phyloP scores from a whole-genome alignment of 2,797 vertebrate species.

The Cynodonichthys magdalenae region DNA sequence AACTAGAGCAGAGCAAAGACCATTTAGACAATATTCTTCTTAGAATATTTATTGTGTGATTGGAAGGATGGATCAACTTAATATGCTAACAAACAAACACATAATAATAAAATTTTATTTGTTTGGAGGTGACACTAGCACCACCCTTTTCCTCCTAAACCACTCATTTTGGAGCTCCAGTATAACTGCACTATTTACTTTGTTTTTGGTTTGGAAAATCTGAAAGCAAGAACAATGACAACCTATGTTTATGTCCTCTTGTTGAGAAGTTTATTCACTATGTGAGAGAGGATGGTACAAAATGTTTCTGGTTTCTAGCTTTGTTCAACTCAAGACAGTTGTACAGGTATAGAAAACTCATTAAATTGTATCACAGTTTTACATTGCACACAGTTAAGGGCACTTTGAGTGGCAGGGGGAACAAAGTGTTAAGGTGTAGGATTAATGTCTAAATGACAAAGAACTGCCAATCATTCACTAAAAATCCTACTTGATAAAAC shows the following conservation, averaged over 20 bases:
- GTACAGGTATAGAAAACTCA: neutral
- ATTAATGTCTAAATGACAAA: slow-evolving; percentile 30
- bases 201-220: neutral
- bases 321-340: neutral
- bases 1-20: neutral
- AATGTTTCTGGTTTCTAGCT: neutral
- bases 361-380: neutral
- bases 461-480: slow-evolving; percentile 51
- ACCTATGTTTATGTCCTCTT: slow-evolving; percentile 16
- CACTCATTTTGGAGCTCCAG: slow-evolving; percentile 7
- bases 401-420: slow-evolving; percentile 3
- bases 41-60: neutral
- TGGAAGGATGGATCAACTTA: neutral
- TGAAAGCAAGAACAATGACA: neutral
- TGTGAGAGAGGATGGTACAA: too few relatives aligned
- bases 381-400: neutral
- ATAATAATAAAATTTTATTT: neutral
- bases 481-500: slow-evolving; percentile 52
- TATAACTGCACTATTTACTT: slow-evolving; percentile 1
- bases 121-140: neutral
- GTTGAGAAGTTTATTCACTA: neutral
- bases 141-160: neutral
- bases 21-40: neutral
- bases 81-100: neutral
- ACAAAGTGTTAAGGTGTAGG: slow-evolving; percentile 7